These are phyloP conservation scores for Marronus borbonicus DNA, from an alignment of 2,888 invertebrate genomes.

Conservation along the genomic window DNA sequence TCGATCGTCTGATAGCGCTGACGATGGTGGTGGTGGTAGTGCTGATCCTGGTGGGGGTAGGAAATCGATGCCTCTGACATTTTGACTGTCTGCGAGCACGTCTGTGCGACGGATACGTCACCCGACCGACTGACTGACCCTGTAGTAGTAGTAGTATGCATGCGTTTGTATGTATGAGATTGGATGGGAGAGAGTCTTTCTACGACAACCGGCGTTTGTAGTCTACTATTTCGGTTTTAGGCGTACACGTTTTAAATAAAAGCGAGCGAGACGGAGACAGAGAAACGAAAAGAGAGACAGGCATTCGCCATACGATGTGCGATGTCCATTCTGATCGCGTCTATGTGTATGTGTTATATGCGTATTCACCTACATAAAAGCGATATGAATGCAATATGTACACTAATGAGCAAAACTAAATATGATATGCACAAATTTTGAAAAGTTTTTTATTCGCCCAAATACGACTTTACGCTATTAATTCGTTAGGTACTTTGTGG, in stretches of 20 bases:
- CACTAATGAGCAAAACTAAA: too few relatives aligned
- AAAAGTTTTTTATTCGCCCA: too few relatives aligned
- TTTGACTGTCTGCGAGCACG: constrained; percentile 68
- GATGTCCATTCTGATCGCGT: constrained; percentile 1
- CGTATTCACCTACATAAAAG: constrained; percentile 33
- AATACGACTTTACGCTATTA: too few relatives aligned
- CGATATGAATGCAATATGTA: constrained; percentile 29
- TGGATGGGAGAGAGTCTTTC: neutral
- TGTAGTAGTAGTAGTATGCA: too few relatives aligned
- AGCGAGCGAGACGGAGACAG: neutral
- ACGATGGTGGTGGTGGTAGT: constrained; percentile 50
- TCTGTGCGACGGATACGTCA: constrained; percentile 68
- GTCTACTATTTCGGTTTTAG: constrained; percentile 22
- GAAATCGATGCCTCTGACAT: constrained; percentile 70
- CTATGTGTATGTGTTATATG: constrained; percentile 46
- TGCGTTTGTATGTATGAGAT: constrained; percentile 7
- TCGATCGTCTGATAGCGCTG: constrained; percentile 53
- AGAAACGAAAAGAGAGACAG: neutral
- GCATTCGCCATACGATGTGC: neutral
- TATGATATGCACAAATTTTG: too few relatives aligned
- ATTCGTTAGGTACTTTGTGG: too few relatives aligned
- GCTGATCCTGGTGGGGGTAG: constrained; percentile 68
- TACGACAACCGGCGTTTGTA: neutral
- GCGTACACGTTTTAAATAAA: neutral
- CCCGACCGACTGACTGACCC: constrained; percentile 52